Conservation (phyloP, 2,888 invertebrate species). For the Cremastobaeus sp. region DNA sequence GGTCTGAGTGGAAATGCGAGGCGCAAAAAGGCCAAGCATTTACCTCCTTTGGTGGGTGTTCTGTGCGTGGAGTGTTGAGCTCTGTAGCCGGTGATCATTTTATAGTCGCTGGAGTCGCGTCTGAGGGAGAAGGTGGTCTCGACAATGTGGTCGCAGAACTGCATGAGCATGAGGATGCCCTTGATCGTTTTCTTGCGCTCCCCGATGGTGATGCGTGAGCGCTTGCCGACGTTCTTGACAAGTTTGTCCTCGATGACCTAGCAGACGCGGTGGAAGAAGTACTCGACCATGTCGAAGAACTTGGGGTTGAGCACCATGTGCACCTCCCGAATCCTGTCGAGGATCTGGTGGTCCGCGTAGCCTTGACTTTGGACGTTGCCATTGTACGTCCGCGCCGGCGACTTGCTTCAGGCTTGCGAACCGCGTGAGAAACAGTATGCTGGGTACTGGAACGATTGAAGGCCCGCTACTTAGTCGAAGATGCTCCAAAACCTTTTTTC, state of each 20-base stretch:
- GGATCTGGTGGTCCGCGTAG: conserved; percentile 86
- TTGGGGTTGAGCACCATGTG: conserved; percentile 89
- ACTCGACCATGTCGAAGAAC: conserved; percentile 99
- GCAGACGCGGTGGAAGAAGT: conserved; percentile 98
- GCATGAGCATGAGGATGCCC: conserved; percentile 97
- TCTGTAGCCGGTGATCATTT: conserved; percentile 97
- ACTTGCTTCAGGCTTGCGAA: too few species aligned
- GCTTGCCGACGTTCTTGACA: conserved; percentile 90
- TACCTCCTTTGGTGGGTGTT: conserved; percentile 99
- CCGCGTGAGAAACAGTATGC: too few species aligned
- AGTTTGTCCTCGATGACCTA: conserved; percentile 93
- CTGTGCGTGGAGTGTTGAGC: conserved; percentile 99
- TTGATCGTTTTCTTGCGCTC: conserved; percentile 96
- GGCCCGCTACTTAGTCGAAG: too few species aligned
- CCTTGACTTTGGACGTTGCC: conserved; percentile 76
- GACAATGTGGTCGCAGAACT: conserved; percentile 96
- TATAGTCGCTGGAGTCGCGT: conserved; percentile 97
- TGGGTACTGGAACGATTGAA: too few species aligned
- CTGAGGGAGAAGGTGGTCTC: conserved; percentile 97
- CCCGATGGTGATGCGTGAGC: conserved; percentile 84
- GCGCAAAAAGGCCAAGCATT: conserved; percentile 75
- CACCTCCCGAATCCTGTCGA: conserved; percentile 90
- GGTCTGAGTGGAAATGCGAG: too few species aligned
- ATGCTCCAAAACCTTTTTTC: too few species aligned
- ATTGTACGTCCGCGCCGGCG: conserved; percentile 70